These are phyloP conservation scores for Ametastegia equiseti DNA, from an alignment of 2,888 invertebrate genomes.

Conservation along the genomic window DNA sequence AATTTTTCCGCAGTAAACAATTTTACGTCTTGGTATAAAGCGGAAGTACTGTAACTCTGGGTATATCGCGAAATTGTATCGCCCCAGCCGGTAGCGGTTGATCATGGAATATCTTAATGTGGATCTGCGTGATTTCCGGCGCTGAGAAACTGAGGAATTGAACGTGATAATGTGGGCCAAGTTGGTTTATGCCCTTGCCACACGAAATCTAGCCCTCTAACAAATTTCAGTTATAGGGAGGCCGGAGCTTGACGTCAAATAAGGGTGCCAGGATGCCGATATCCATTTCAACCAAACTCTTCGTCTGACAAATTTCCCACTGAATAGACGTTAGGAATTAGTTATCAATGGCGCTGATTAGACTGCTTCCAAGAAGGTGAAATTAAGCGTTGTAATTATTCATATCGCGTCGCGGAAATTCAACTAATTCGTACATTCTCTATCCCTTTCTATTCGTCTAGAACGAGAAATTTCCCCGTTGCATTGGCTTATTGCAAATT, in stretches of 20 bases:
- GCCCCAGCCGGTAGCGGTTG: constrained; percentile 10
- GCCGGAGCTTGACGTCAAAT: neutral
- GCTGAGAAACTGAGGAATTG: constrained; percentile 43
- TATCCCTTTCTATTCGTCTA: neutral
- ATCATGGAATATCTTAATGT: constrained; percentile 53
- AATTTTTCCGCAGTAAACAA: constrained; percentile 9
- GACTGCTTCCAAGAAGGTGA: neutral
- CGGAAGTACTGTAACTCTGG: constrained; percentile 1
- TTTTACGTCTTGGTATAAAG: neutral
- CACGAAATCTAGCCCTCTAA: constrained; percentile 18
- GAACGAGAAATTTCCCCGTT: neutral
- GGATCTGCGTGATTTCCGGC: constrained; percentile 52
- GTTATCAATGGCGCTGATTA: neutral
- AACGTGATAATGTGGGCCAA: constrained; percentile 40
- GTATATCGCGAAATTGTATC: constrained; percentile 42
- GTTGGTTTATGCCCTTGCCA: constrained; percentile 28
- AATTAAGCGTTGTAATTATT: neutral
- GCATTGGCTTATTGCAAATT: neutral
- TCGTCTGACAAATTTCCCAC: neutral
- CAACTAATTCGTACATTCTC: neutral
- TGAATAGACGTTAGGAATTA: constrained; percentile 11
- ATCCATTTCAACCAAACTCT: constrained; percentile 10
- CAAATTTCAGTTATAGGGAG: neutral
- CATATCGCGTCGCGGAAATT: neutral
- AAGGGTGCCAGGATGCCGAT: neutral